Percentiles rank a stretch among this genome's conserved stretches.
phyloP scores from a whole-genome alignment of 2,888 invertebrate genomes.

The Phymatocera aterrima region DNA sequence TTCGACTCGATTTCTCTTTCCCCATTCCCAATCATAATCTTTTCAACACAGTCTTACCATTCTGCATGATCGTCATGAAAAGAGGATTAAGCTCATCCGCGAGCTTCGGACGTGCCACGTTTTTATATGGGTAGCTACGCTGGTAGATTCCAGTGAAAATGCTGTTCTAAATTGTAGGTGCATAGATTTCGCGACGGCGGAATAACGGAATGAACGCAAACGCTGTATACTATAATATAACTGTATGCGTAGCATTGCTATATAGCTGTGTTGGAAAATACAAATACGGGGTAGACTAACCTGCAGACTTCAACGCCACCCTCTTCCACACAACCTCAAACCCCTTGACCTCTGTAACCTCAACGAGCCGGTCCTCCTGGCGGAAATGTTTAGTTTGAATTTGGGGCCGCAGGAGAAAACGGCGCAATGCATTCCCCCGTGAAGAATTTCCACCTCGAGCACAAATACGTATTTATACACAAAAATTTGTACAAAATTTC shows the following conservation, averaged over 20 bases:
- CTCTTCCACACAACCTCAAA: background rate
- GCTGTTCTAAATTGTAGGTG: background rate
- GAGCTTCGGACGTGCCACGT: background rate
- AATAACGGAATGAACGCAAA: slow-evolving; percentile 5
- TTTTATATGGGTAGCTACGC: background rate
- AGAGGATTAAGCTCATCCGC: slow-evolving; percentile 25
- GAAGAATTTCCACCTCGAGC: background rate
- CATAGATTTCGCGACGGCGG: slow-evolving; percentile 18
- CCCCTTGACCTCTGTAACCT: slow-evolving; percentile 1
- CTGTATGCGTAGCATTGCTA: background rate
- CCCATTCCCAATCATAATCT: no score
- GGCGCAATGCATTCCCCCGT: background rate
- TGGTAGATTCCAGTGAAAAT: background rate
- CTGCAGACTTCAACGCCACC: background rate
- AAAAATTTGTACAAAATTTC: no score
- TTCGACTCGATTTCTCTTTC: no score
- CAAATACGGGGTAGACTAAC: slow-evolving; percentile 1
- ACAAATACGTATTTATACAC: no score
- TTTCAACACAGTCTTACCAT: background rate
- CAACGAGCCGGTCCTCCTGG: slow-evolving; percentile 20
- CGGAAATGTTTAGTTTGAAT: slow-evolving; percentile 34
- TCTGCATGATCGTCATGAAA: background rate
- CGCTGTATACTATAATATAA: no score
- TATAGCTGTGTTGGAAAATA: slow-evolving; percentile 4
- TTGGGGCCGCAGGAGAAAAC: background rate